phyloP scores from a whole-genome alignment of 2,888 invertebrate species.

The Latheticus oryzae region DNA sequence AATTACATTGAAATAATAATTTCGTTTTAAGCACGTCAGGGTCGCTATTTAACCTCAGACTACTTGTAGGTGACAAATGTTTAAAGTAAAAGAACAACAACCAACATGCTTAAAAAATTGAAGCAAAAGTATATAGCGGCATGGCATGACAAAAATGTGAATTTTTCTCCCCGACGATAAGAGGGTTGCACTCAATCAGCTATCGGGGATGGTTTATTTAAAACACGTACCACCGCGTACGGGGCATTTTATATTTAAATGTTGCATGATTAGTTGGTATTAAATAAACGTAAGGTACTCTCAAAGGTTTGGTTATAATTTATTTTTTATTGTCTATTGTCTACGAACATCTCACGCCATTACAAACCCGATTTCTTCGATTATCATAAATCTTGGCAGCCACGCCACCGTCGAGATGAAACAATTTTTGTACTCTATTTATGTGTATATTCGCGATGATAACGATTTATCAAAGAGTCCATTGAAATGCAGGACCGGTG shows the following conservation, averaged over 20 bases:
- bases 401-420: constrained; percentile 19
- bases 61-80: constrained; percentile 26
- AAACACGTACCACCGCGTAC: constrained; percentile 65
- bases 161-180: constrained; percentile 39
- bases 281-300: constrained; percentile 66
- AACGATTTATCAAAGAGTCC: constrained; percentile 54
- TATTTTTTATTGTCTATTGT: constrained; percentile 65
- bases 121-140: no score
- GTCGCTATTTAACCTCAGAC: constrained; percentile 49
- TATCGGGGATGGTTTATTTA: constrained; percentile 53
- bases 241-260: constrained; percentile 67
- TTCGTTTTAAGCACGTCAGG: constrained; percentile 57
- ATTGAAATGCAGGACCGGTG: constrained; percentile 52
- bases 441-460: constrained; percentile 45
- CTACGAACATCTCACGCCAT: constrained; percentile 64
- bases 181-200: constrained; percentile 45
- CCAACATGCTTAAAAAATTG: constrained; percentile 53
- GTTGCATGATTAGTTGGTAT: constrained; percentile 67
- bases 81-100: constrained; percentile 44
- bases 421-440: constrained; percentile 8
- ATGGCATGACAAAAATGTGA: constrained; percentile 38
- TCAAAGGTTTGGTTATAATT: constrained; percentile 66
- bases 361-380: constrained; percentile 60
- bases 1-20: constrained; percentile 35
- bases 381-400: constrained; percentile 56